Conservation (phyloP, 2,113 vertebrate genomes). For the Tenrec ecaudatus region DNA sequence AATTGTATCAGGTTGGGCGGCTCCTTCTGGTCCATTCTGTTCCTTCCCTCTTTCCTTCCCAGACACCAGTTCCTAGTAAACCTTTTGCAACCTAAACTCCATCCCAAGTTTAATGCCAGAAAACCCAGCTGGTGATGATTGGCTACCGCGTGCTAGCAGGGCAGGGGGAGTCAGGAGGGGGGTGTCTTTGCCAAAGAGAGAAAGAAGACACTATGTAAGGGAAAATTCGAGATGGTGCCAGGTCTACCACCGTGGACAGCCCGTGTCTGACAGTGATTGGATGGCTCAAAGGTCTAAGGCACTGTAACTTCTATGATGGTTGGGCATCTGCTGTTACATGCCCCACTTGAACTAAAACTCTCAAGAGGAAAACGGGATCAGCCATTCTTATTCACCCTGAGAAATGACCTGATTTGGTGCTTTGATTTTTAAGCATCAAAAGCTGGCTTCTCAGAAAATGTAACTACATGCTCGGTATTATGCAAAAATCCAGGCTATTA, state of each 20-base stretch:
- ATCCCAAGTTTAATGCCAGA: not conserved
- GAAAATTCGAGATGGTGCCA: not conserved
- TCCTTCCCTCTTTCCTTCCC: not conserved
- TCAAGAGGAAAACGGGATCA: not conserved
- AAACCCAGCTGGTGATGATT: not conserved
- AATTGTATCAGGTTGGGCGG: not conserved
- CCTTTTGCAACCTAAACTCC: not conserved
- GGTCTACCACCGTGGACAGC: not conserved
- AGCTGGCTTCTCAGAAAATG: conserved; percentile 36
- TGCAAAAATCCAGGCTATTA: not conserved
- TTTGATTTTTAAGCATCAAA: conserved; percentile 3
- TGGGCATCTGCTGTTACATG: not conserved
- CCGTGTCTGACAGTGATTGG: not conserved
- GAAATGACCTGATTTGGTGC: not conserved
- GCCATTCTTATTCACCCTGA: not conserved
- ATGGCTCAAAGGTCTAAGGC: not conserved
- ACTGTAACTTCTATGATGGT: not conserved
- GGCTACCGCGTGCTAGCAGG: not conserved
- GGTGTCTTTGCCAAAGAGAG: not conserved
- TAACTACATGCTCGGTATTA: not conserved
- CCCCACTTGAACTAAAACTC: not conserved
- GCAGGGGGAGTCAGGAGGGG: not conserved
- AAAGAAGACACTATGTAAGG: not conserved
- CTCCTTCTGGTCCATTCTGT: not conserved
- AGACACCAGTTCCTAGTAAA: conserved; percentile 10